Percentiles rank a stretch among this genome's conserved stretches.
Evolutionary conservation across 2,113 vertebrate genomes (phyloP).

Genomic region (Myiagra hebetior): DNA sequence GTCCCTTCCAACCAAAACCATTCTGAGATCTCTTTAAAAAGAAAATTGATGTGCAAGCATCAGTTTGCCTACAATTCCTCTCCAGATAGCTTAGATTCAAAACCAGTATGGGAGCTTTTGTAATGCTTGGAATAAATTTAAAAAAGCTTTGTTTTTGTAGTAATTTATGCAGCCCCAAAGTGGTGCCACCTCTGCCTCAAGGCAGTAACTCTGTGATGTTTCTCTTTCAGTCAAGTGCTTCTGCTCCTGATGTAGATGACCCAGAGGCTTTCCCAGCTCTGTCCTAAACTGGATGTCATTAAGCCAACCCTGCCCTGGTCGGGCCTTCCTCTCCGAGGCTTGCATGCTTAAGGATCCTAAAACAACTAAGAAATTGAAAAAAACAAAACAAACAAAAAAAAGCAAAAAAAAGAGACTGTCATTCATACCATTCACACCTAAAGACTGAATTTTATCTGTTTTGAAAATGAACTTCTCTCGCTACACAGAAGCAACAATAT

Average conservation of each 20-base stretch:
- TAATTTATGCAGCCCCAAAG: no score
- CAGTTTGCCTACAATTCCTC: fast-evolving
- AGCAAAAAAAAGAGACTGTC: slow-evolving; percentile 83
- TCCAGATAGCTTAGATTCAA: background rate
- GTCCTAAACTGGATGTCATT: slow-evolving; percentile 85
- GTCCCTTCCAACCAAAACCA: background rate
- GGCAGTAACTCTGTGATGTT: slow-evolving; percentile 16
- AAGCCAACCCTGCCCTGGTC: slow-evolving; percentile 78
- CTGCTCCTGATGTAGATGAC: slow-evolving; percentile 97
- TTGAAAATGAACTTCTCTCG: slow-evolving; percentile 98
- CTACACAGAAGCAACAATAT: slow-evolving; percentile 99
- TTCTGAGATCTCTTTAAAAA: background rate
- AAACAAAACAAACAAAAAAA: slow-evolving; percentile 47
- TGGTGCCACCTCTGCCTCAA: background rate
- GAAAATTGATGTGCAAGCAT: fast-evolving
- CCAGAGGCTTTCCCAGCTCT: slow-evolving; percentile 98
- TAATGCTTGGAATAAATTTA: background rate
- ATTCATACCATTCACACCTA: slow-evolving; percentile 93
- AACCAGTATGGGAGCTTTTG: fast-evolving
- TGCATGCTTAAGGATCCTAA: slow-evolving; percentile 99
- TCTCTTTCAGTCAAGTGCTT: slow-evolving; percentile 85
- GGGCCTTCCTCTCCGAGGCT: slow-evolving; percentile 92
- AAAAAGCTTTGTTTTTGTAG: background rate
- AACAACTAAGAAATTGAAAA: slow-evolving; percentile 83
- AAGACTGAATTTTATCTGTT: slow-evolving; percentile 97